These are phyloP conservation scores for Apostichopus parvimensis DNA, from an alignment of 35 echinoderm and acorn worm genomes.

Conservation along the genomic window DNA sequence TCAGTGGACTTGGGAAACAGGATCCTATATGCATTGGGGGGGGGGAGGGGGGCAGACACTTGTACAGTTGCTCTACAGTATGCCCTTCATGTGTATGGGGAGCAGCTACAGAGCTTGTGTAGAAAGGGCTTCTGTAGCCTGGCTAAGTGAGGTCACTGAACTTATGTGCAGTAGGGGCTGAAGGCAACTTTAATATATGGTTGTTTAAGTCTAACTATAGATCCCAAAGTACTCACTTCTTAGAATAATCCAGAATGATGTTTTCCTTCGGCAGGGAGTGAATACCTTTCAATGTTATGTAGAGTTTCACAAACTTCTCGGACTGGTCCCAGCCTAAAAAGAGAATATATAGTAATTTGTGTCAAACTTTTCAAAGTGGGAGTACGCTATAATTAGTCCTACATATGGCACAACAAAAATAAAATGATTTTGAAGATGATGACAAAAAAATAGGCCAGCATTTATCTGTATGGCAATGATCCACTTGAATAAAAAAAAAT, in stretches of 20 bases:
- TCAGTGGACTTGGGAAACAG: too few relatives aligned
- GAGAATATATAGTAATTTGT: slow-evolving; percentile 20
- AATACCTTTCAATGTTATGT: slow-evolving; percentile 80
- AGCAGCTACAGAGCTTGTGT: too few relatives aligned
- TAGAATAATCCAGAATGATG: slow-evolving; percentile 63
- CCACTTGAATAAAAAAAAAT: too few relatives aligned
- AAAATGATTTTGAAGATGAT: not conserved
- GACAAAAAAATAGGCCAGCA: not conserved
- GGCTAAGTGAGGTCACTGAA: too few relatives aligned
- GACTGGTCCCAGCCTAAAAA: slow-evolving; percentile 96
- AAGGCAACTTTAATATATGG: not conserved
- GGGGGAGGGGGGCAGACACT: too few relatives aligned
- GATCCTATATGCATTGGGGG: too few relatives aligned
- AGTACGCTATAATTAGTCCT: too few relatives aligned
- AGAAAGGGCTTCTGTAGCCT: too few relatives aligned
- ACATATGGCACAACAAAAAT: not conserved
- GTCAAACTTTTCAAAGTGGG: not conserved
- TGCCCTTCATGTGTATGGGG: too few relatives aligned
- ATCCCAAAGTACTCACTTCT: slow-evolving; percentile 57
- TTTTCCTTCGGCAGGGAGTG: slow-evolving; percentile 70
- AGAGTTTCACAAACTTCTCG: slow-evolving; percentile 95
- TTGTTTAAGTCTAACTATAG: not conserved
- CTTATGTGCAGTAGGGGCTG: not conserved
- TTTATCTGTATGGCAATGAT: not conserved
- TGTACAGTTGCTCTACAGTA: too few relatives aligned